Base-by-base conservation (phyloP, 2,113 vertebrate species). In the Eublepharis macularius region DNA sequence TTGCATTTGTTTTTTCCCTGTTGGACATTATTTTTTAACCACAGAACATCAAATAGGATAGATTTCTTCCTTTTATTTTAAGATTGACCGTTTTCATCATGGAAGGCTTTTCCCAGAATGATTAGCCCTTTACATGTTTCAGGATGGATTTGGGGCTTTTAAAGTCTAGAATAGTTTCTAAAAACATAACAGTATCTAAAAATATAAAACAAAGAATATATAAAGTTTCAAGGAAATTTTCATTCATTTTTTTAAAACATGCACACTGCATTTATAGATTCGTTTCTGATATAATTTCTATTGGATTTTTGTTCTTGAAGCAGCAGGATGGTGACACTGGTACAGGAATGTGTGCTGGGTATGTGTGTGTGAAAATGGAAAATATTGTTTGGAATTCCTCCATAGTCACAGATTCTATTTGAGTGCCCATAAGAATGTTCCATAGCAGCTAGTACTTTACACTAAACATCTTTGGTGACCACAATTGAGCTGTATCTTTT, bases 271-370 rank as follows among this genome's bases (percentile, higher is more conserved):
- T 17, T 65, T n/a, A 63, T 51, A 26, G 21, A 17, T 12, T 2
- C 8, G 12, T 75, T 63, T 74, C 87, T 92, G 88, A 81, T 90
- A 54, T 87, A 78, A 63, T 89, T 86, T 93, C 90, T 12, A 9
- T 93, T 85, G 16, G 41, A 86, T 90, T 89, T 36, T 26, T 91
- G 92, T 91, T 92, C 39, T 16, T 86, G 34, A 91, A 49, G 90
- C 90, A 47, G 83, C 17, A 1, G 86, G 90, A 49, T 90, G 32
- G 21, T 89, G 74, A 47, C 43, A 29, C 21, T 47, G 49, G n/a
- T n/a, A n/a, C n/a, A n/a, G n/a, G 49, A 51, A 11, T 51, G 14
- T 51, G 49, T 51, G 49, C 49, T 51, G 10, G 11, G 6, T 51
- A 13, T 51, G 49, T 51, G 49, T 51, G 29, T 76, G 65, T 6